Evolutionary conservation across 2,797 vertebrate genomes (phyloP), one percentile per base, ranked within the genome.

Genomic region (Argentina silus): DNA sequence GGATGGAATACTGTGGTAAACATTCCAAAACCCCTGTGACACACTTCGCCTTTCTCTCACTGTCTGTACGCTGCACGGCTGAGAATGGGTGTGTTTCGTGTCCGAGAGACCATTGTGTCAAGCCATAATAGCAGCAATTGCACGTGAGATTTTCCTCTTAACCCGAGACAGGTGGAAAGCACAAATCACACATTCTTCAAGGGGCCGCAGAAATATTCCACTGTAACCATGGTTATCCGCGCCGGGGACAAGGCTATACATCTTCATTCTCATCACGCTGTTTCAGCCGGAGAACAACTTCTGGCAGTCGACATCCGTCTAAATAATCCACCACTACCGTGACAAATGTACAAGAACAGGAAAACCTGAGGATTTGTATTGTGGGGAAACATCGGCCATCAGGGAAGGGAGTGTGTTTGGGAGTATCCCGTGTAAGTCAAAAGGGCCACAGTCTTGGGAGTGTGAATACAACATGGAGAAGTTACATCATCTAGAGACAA

Each of bases 131-230:
- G 79, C 75, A 83, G 79, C 71, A 78, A 78, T 60, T 36, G 76
- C 61, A 61, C 51, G 84, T 77, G 64, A 77, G 6, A 36, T 69
- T 83, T 70, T 72, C 72, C 74, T 72, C 57, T 21, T 82, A 88
- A 87, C 79, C 66, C 48, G 50, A 86, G 79, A 85, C 85, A 91
- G 86, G 85, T 84, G 85, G 81, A 88, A 85, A 78, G 82, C 84
- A 88, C 83, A 90, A 87, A 91, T 90, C 86, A 88, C 75, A 81
- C 78, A 78, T 72, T 69, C 78, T 72, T 81, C 78, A 83, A 62
- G 74, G 74, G 76, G 50, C 50, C 53, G 81, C 77, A 75, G 79
- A 87, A 89, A 84, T 84, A 86, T 82, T 86, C 78, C 74, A 74
- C 78, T 75, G 76, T 70, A 70, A 64, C 57, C 57, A 51, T 53